phyloP scores from a whole-genome alignment of 2,113 vertebrate species.

The Tursiops truncatus region DNA sequence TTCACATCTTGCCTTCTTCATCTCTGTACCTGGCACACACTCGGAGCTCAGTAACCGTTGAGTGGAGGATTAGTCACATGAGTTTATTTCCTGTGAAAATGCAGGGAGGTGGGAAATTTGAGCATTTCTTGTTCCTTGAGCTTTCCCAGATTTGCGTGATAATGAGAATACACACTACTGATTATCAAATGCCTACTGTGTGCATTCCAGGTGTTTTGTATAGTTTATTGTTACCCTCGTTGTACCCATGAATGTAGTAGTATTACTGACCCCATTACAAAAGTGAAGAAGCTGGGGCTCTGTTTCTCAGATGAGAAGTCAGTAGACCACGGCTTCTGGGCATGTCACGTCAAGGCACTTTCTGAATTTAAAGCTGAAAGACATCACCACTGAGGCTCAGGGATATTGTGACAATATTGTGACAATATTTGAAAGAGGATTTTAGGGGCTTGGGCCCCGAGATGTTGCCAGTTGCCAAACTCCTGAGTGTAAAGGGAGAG shows the following conservation, averaged over 20 bases:
- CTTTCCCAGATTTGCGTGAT: background rate
- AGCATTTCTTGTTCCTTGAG: background rate
- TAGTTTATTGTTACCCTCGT: background rate
- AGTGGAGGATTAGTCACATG: background rate
- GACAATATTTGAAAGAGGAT: background rate
- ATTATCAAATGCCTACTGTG: background rate
- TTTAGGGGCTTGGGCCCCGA: background rate
- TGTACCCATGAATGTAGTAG: fast-evolving
- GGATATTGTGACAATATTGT: background rate
- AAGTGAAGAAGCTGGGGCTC: background rate
- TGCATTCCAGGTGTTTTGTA: background rate
- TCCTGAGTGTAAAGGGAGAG: background rate
- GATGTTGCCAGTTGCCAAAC: background rate
- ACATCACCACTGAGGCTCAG: background rate
- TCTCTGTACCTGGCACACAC: background rate
- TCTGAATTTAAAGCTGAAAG: background rate
- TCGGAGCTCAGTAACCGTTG: background rate
- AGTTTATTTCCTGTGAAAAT: background rate
- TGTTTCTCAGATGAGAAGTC: background rate
- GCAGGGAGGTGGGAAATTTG: background rate
- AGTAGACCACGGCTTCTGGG: background rate
- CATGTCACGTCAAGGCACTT: background rate
- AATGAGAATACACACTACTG: background rate
- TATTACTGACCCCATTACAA: background rate
- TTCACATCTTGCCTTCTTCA: background rate